Percentiles rank a stretch among this genome's conserved stretches.
Evolutionary conservation across 2,888 invertebrate genomes (phyloP).

Genomic region (Punctoribates punctum): DNA sequence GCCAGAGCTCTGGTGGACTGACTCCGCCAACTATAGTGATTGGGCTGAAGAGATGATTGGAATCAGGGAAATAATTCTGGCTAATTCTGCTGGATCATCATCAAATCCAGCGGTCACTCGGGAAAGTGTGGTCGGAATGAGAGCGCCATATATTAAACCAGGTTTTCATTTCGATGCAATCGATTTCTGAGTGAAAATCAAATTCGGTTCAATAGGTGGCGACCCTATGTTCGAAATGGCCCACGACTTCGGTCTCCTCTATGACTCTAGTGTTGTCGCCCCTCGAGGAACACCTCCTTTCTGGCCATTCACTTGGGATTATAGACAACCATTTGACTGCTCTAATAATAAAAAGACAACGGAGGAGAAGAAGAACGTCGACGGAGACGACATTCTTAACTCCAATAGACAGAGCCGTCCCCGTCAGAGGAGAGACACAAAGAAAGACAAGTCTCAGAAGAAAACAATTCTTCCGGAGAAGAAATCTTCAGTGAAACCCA

Average conservation of each 20-base stretch:
- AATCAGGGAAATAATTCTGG: constrained; percentile 48
- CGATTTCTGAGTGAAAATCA: not conserved
- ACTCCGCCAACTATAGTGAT: constrained; percentile 47
- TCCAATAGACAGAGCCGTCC: not conserved
- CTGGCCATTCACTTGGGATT: constrained; percentile 50
- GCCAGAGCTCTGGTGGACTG: constrained; percentile 49
- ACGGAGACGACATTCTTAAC: constrained; percentile 2
- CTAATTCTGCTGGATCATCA: constrained; percentile 46
- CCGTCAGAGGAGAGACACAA: constrained; percentile 3
- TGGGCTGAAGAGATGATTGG: constrained; percentile 50
- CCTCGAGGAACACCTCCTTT: constrained; percentile 46
- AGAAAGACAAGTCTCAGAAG: not conserved
- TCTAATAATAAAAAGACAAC: constrained; percentile 38
- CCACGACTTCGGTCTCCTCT: constrained; percentile 49
- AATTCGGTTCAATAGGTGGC: constrained; percentile 43
- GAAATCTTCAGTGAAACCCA: constrained; percentile 3
- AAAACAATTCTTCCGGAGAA: not conserved
- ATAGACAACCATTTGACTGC: constrained; percentile 45
- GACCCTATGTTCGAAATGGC: constrained; percentile 48
- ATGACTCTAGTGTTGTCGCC: constrained; percentile 48
- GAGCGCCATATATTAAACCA: constrained; percentile 49
- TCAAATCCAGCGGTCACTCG: constrained; percentile 44
- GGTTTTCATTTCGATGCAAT: constrained; percentile 38
- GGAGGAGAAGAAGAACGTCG: constrained; percentile 15
- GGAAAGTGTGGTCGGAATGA: constrained; percentile 48